Percentiles rank a stretch among this genome's conserved stretches.
Evolutionary conservation across 2,113 vertebrate genomes (phyloP).

Genomic region (Ammodytes marinus): DNA sequence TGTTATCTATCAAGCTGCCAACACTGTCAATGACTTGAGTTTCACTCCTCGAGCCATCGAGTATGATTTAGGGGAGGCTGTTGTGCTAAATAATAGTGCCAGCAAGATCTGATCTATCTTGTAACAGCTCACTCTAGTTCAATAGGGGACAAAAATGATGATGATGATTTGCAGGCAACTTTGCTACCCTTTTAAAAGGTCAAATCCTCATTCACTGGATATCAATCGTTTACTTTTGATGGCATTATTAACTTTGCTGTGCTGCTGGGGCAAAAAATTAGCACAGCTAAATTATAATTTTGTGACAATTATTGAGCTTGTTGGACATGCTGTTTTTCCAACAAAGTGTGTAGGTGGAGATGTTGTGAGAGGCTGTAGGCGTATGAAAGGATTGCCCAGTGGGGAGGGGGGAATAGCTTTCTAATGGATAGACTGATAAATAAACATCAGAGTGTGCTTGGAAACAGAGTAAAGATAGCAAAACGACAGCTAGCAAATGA

Average conservation of each 20-base stretch:
- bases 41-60: slow-evolving; percentile 45
- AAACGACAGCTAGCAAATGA: neutral
- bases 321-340: slow-evolving; percentile 55
- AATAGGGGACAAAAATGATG: slow-evolving; percentile 18
- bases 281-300: slow-evolving; percentile 31
- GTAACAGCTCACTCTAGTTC: slow-evolving; percentile 55
- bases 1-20: slow-evolving; percentile 66
- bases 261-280: neutral
- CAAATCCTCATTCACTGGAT: neutral
- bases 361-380: slow-evolving; percentile 50
- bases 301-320: slow-evolving; percentile 32
- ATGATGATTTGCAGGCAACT: slow-evolving; percentile 21
- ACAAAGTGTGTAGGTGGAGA: slow-evolving; percentile 52
- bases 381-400: slow-evolving; percentile 46
- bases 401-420: slow-evolving; percentile 16
- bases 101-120: slow-evolving; percentile 34
- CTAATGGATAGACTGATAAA: slow-evolving; percentile 30
- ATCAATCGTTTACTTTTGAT: slow-evolving; percentile 8
- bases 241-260: neutral
- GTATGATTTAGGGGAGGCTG: slow-evolving; percentile 57
- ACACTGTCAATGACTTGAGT: slow-evolving; percentile 52
- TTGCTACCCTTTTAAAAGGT: slow-evolving; percentile 1
- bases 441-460: slow-evolving; percentile 4
- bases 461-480: slow-evolving; percentile 6
- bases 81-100: slow-evolving; percentile 61